Evolutionary conservation across 64 coral and sea anemone species (phyloP).

Genomic region (Porites lutea): DNA sequence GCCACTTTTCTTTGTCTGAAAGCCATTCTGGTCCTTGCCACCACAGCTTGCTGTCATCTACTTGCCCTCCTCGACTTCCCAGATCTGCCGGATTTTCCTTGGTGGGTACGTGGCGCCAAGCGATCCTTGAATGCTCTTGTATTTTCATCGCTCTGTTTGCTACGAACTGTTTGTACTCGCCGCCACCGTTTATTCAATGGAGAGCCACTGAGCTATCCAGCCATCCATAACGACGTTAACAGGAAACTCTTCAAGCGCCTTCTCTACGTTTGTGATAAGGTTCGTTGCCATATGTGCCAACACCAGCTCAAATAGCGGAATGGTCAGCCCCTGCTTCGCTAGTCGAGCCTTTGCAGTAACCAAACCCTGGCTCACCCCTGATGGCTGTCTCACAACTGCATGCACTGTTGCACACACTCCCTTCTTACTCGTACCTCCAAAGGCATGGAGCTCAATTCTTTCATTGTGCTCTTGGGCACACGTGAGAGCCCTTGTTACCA

Average conservation of each 20-base stretch:
- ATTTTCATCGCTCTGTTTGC: neutral
- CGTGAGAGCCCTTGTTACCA: neutral
- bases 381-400: neutral
- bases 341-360: neutral
- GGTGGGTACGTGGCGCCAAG: neutral
- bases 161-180: neutral
- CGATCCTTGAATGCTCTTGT: neutral
- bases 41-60: too few species aligned
- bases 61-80: neutral
- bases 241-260: neutral
- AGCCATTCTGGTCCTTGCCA: slow-evolving; percentile 7
- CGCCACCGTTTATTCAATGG: too few species aligned
- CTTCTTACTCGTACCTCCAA: slow-evolving; percentile 1
- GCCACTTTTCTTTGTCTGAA: slow-evolving; percentile 2
- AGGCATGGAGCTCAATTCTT: slow-evolving; percentile 22
- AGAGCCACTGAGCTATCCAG: neutral
- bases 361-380: neutral
- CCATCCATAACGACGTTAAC: neutral
- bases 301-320: too few species aligned
- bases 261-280: neutral
- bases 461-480: neutral
- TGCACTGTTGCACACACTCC: slow-evolving; percentile 8
- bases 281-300: too few species aligned
- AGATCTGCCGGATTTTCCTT: too few species aligned
- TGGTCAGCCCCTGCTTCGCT: too few species aligned